Conservation (phyloP, 2,888 invertebrate species). For the Ganaspis brasiliensis region DNA sequence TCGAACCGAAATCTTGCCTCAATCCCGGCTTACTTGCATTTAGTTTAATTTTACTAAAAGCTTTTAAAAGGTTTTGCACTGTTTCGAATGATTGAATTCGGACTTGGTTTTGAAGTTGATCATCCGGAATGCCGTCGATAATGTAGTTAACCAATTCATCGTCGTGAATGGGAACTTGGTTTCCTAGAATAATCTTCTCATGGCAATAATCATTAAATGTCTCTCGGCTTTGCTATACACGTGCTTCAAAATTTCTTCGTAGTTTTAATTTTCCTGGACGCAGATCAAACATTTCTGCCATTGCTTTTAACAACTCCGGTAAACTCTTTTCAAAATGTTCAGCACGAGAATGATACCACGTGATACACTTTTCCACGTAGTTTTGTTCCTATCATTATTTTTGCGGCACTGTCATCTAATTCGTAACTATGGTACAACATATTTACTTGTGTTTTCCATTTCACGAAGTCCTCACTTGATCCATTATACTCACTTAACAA, state of each 20-base stretch:
- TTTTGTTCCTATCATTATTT: conserved; percentile 29
- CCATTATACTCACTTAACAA: too few species aligned
- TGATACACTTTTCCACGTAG: conserved; percentile 36
- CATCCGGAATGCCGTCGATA: conserved; percentile 54
- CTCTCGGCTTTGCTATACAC: conserved; percentile 44
- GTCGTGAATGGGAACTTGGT: conserved; percentile 47
- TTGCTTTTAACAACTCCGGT: conserved; percentile 33
- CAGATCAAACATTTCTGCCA: conserved; percentile 43
- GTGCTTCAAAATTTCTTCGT: conserved; percentile 39
- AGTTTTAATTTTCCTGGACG: conserved; percentile 31
- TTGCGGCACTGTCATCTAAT: not conserved
- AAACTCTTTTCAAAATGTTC: conserved; percentile 40
- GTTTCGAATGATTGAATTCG: conserved; percentile 44
- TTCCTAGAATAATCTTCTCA: conserved; percentile 50
- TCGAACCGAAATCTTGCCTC: too few species aligned
- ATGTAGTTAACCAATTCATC: conserved; percentile 53
- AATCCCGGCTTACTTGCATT: not conserved
- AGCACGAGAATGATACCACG: conserved; percentile 50
- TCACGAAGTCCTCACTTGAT: not conserved
- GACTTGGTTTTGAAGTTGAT: conserved; percentile 47
- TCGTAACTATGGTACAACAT: conserved; percentile 14
- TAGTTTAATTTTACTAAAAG: conserved; percentile 30
- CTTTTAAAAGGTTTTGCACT: not conserved
- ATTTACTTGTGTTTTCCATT: conserved; percentile 25
- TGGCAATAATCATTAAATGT: conserved; percentile 49